phyloP scores from a whole-genome alignment of 2,113 vertebrate species.

The Maccullochella peelii region DNA sequence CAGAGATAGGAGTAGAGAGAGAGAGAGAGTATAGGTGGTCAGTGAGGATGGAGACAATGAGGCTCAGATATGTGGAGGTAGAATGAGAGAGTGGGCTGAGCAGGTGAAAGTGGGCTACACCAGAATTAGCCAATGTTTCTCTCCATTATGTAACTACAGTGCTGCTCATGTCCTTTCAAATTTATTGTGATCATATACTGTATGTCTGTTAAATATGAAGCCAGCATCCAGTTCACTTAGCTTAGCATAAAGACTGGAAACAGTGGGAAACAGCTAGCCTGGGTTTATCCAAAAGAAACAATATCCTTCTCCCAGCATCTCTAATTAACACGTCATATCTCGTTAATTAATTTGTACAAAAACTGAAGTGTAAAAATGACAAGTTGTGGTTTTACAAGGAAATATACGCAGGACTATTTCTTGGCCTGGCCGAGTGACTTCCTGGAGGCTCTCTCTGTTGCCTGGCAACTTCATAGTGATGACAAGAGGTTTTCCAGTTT shows the following conservation, averaged over 20 bases:
- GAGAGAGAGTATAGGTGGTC: constrained; percentile 1
- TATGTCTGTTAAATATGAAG: not conserved
- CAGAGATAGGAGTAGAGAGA: constrained; percentile 14
- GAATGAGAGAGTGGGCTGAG: constrained; percentile 24
- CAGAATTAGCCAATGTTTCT: constrained; percentile 11
- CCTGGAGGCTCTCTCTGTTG: not conserved
- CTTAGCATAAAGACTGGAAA: not conserved
- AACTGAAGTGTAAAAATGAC: not conserved
- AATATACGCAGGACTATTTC: not conserved
- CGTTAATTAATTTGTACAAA: not conserved
- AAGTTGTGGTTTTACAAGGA: not conserved
- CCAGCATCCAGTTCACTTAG: not conserved
- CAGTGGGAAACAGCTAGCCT: not conserved
- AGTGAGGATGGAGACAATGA: constrained; percentile 23
- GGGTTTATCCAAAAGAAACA: not conserved
- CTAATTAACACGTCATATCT: not conserved
- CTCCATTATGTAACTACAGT: constrained; percentile 8
- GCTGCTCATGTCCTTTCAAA: not conserved
- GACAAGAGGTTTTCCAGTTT: not conserved
- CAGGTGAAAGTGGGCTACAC: constrained; percentile 6
- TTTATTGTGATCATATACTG: not conserved
- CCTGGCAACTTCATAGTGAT: not conserved
- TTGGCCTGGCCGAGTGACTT: not conserved
- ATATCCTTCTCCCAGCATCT: not conserved
- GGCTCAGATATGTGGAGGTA: constrained; percentile 22